phyloP scores from a whole-genome alignment of 1,140 invertebrate genomes.

The Dreissena rostriformis region DNA sequence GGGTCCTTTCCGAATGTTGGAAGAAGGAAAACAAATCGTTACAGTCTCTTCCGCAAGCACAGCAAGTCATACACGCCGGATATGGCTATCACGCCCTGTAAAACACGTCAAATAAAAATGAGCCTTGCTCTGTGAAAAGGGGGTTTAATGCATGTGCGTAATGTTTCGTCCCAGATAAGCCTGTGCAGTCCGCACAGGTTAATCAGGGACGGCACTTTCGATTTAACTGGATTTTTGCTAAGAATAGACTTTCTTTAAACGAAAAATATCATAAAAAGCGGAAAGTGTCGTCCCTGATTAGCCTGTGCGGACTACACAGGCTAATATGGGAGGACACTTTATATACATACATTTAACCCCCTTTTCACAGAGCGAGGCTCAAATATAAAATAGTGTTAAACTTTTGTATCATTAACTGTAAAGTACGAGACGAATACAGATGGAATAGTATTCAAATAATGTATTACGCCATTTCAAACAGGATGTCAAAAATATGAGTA shows the following conservation, averaged over 20 bases:
- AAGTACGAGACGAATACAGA: too few species aligned
- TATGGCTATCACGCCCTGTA: slow-evolving; percentile 52
- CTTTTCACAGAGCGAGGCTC: too few species aligned
- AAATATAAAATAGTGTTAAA: too few species aligned
- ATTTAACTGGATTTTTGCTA: neutral
- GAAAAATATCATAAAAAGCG: too few species aligned
- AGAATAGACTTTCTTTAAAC: too few species aligned
- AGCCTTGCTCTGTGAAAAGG: neutral
- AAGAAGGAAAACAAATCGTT: slow-evolving; percentile 32
- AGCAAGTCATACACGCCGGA: slow-evolving; percentile 51
- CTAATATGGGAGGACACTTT: neutral
- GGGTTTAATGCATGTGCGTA: neutral
- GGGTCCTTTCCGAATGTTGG: slow-evolving; percentile 42
- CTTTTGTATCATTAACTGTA: too few species aligned
- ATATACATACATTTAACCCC: too few species aligned
- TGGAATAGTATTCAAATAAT: too few species aligned
- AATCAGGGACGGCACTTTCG: neutral
- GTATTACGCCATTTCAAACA: too few species aligned
- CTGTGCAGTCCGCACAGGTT: neutral
- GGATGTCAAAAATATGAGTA: too few species aligned
- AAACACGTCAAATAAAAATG: slow-evolving; percentile 14
- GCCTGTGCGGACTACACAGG: neutral
- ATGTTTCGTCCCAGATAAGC: too few species aligned
- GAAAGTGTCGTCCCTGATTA: neutral
- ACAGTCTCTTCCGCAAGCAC: slow-evolving; percentile 26